Evolutionary conservation across 2,113 vertebrate genomes (phyloP), one percentile per base, ranked within the genome.

Genomic region (Okapia johnstoni): DNA sequence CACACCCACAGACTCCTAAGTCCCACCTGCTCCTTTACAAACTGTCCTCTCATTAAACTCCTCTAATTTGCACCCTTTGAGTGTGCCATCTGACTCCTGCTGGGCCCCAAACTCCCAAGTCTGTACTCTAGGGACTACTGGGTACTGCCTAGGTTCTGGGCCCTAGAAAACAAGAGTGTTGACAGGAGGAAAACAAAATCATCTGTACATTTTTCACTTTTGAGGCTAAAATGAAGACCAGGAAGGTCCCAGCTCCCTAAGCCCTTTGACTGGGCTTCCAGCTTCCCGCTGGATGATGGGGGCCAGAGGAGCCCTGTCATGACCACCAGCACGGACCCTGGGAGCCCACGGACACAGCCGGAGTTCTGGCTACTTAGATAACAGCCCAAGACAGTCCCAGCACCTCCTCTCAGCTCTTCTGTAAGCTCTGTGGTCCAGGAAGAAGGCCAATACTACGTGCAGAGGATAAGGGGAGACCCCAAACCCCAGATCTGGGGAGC

Each of bases 391-490:
- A 63, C 40, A 1, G n/a, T 28, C 28, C 57, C n/a, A 61, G 40
- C 81, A n/a, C 6, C 36, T 40, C 15, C 0, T 0, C 21, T 76
- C 9, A 66, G 54, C 80, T 70, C 93, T 16, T 43, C 60, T 55
- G 36, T 60, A 43, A 61, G 33, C 63, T 6, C 15, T 54, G 30
- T 7, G 4, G n/a, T 10, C 77, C 50, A 55, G 55, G 23, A 61
- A 50, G 33, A 46, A 50, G 3, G 23, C 6, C 1, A 2, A 23
- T 15, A 33, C 52, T 9, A 19, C 0, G 7, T 63, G 2, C 19
- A 2, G 6, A 84, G 21, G 92, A 57, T 26, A 4, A 48, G 12
- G 12, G 43, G 33, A n/a, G 30, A 28, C 7, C 36, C 28, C 2
- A 33, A 61, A 36, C 15, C 23, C 77, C 40, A 33, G 52, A 54